Conservation (phyloP, 2,797 vertebrate genomes). For the Catostomus latipinnis region DNA sequence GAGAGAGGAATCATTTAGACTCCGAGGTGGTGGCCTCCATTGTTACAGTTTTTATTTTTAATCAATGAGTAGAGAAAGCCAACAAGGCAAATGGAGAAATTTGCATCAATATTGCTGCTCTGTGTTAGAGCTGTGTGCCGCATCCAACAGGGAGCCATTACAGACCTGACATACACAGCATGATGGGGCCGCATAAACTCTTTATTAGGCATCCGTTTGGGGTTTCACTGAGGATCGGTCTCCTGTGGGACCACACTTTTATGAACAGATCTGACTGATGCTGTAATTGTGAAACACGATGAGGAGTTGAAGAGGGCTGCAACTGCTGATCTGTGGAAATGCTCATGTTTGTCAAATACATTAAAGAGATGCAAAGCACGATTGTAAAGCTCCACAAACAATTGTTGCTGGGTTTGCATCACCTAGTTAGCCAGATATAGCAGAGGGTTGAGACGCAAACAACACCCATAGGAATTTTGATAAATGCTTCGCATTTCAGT, state of each 20-base stretch:
- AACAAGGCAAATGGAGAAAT: constrained; percentile 41
- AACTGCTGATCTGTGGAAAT: constrained; percentile 62
- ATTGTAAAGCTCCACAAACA: constrained; percentile 9
- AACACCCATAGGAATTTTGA: constrained; percentile 14
- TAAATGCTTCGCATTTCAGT: constrained; percentile 10
- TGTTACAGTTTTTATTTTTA: constrained; percentile 15
- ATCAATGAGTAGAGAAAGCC: constrained; percentile 46
- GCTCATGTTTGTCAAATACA: constrained; percentile 30
- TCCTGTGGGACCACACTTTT: constrained; percentile 20
- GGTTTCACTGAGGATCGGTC: constrained; percentile 20
- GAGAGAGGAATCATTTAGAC: constrained; percentile 40
- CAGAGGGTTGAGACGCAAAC: constrained; percentile 14
- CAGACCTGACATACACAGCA: constrained; percentile 28
- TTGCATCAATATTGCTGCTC: constrained; percentile 40
- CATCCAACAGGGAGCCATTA: constrained; percentile 29
- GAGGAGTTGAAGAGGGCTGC: constrained; percentile 34
- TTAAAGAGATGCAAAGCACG: constrained; percentile 13
- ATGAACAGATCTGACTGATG: constrained; percentile 54
- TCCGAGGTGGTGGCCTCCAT: constrained; percentile 39
- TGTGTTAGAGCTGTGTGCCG: constrained; percentile 1
- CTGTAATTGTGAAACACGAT: constrained; percentile 52
- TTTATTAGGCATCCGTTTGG: constrained; percentile 49
- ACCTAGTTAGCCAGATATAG: constrained; percentile 25
- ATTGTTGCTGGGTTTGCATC: constrained; percentile 16
- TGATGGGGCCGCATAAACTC: constrained; percentile 20